A percentile compares a stretch with the other conserved stretches of the same genome.
Conservation (phyloP, 2,888 invertebrate genomes). For the Nymphalis urticae region DNA sequence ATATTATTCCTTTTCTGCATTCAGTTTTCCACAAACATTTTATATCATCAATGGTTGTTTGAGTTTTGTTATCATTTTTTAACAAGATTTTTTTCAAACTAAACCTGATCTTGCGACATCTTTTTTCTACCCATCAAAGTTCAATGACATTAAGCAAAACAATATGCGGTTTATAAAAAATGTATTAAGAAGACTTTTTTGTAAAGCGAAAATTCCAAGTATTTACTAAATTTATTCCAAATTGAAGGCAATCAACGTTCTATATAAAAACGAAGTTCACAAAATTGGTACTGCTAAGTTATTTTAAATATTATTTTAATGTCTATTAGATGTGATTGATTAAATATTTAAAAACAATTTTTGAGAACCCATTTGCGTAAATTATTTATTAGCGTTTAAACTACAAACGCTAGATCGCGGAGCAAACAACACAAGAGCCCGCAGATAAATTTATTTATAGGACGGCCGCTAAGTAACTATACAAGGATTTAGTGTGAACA, state of each 20-base stretch:
- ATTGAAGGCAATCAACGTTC: background rate
- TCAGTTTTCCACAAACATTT: constrained; percentile 1
- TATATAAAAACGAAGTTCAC: too few species aligned
- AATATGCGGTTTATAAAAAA: background rate
- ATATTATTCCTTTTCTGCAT: constrained; percentile 16
- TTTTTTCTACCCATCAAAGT: constrained; percentile 26
- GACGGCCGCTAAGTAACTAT: constrained; percentile 50
- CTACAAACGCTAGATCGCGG: constrained; percentile 2
- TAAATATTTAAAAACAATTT: too few species aligned
- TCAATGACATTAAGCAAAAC: constrained; percentile 24
- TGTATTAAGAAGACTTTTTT: background rate
- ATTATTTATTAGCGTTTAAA: background rate
- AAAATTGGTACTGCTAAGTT: too few species aligned
- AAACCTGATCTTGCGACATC: background rate
- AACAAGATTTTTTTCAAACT: background rate
- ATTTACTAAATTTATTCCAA: background rate
- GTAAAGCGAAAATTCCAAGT: too few species aligned
- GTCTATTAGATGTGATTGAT: too few species aligned
- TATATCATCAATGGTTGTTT: background rate
- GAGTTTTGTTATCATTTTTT: constrained; percentile 5
- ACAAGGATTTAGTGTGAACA: constrained; percentile 58
- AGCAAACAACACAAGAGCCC: constrained; percentile 37
- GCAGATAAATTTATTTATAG: constrained; percentile 60
- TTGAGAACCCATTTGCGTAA: too few species aligned
- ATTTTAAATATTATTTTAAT: too few species aligned